Evolutionary conservation across 2,888 invertebrate species (phyloP).

Genomic region (Meandrusa payeni): DNA sequence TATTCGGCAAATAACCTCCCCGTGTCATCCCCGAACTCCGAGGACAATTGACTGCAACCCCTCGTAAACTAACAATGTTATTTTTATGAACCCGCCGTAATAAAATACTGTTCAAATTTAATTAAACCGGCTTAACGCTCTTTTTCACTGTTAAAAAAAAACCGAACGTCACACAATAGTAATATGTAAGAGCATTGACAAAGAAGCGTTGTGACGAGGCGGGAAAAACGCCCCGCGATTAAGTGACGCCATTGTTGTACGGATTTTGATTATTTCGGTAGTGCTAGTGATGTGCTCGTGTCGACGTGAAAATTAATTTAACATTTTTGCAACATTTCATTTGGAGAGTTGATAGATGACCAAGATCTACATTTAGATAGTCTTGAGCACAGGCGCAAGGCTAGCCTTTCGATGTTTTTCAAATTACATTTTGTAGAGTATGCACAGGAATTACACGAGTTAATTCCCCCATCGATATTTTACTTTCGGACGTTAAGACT

Average conservation of each 20-base stretch:
- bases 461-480: too few species aligned
- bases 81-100: conserved; percentile 65
- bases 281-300: conserved; percentile 45
- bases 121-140: conserved; percentile 67
- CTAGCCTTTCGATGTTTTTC: too few species aligned
- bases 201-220: conserved; percentile 60
- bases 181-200: conserved; percentile 54
- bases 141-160: conserved; percentile 34
- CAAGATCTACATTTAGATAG: too few species aligned
- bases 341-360: too few species aligned
- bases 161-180: conserved; percentile 40
- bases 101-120: conserved; percentile 60
- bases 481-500: too few species aligned
- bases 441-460: too few species aligned
- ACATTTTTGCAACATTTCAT: too few species aligned
- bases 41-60: conserved; percentile 47
- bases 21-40: conserved; percentile 35
- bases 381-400: too few species aligned
- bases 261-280: conserved; percentile 60
- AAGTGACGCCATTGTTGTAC: conserved; percentile 69
- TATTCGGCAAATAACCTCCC: conserved; percentile 50
- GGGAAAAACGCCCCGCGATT: conserved; percentile 61
- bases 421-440: too few species aligned
- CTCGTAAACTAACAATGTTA: conserved; percentile 59
- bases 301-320: conserved; percentile 33